Evolutionary conservation across 1,140 invertebrate genomes (phyloP).

Genomic region (Parasteatoda tepidariorum): DNA sequence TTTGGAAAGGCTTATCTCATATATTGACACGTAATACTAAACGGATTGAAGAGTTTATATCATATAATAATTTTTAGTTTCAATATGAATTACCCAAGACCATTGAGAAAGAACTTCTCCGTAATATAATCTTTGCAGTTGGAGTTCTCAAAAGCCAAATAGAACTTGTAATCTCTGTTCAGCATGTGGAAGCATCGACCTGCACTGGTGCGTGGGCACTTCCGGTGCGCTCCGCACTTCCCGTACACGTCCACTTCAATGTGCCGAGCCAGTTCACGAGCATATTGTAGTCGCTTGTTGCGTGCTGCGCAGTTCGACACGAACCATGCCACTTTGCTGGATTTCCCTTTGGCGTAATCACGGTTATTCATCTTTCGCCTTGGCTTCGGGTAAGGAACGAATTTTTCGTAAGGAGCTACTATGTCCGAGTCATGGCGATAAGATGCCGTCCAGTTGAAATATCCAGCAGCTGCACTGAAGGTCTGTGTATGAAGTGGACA

Average conservation of each 20-base stretch:
- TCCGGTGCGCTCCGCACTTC: slow-evolving; percentile 81
- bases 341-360: slow-evolving; percentile 90
- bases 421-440: slow-evolving; percentile 94
- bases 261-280: slow-evolving; percentile 84
- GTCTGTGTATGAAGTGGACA: slow-evolving; percentile 93
- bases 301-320: slow-evolving; percentile 94
- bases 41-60: too few relatives aligned
- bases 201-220: slow-evolving; percentile 76
- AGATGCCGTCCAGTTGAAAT: slow-evolving; percentile 96
- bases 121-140: slow-evolving; percentile 97
- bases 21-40: too few relatives aligned
- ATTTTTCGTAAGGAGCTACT: slow-evolving; percentile 94
- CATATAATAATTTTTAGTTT: too few relatives aligned
- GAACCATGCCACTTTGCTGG: slow-evolving; percentile 95
- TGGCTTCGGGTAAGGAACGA: slow-evolving; percentile 72
- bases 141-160: slow-evolving; percentile 96
- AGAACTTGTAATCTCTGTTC: slow-evolving; percentile 95
- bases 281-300: slow-evolving; percentile 88
- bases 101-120: slow-evolving; percentile 96
- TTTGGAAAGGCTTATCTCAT: too few relatives aligned
- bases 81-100: slow-evolving; percentile 85
- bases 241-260: slow-evolving; percentile 94
- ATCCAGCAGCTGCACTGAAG: slow-evolving; percentile 78
- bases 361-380: neutral
- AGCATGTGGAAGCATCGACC: slow-evolving; percentile 88